Percentiles rank a stretch among this genome's conserved stretches.
These are phyloP conservation scores for Euura saliciscinereae DNA, from an alignment of 1,140 invertebrate genomes.

Conservation along the genomic window DNA sequence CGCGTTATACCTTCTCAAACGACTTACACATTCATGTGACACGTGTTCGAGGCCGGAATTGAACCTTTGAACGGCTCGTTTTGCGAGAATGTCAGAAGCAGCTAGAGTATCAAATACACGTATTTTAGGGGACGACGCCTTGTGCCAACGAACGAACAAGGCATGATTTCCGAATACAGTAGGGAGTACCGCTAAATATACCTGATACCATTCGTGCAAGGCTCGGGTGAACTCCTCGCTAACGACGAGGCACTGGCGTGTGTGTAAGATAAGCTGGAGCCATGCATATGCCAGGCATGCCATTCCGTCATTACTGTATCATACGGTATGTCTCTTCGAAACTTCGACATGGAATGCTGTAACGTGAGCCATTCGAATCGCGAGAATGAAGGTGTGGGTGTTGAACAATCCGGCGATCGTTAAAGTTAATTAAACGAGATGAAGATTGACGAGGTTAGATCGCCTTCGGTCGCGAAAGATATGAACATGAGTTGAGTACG, in stretches of 20 bases:
- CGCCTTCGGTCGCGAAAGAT: too few relatives aligned
- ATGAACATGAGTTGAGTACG: too few relatives aligned
- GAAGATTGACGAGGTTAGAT: too few relatives aligned
- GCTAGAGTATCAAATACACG: not conserved
- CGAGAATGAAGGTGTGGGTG: not conserved
- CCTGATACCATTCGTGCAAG: not conserved
- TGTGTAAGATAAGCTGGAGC: not conserved
- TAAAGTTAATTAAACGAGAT: too few relatives aligned
- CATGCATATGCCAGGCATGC: not conserved
- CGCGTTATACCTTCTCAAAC: not conserved
- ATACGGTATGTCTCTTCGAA: not conserved
- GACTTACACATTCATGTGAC: not conserved
- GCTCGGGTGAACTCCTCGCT: not conserved
- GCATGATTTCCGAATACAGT: not conserved
- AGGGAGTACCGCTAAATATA: not conserved
- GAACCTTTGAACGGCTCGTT: not conserved
- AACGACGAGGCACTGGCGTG: not conserved
- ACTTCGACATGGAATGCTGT: not conserved
- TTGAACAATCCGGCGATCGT: too few relatives aligned
- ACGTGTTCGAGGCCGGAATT: not conserved
- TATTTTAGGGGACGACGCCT: not conserved
- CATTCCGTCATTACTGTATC: not conserved
- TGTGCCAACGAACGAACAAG: not conserved
- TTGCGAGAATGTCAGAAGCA: not conserved
- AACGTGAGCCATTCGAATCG: not conserved